Evolutionary conservation across 2,797 vertebrate genomes (phyloP).

Genomic region (Alcedo atthis): DNA sequence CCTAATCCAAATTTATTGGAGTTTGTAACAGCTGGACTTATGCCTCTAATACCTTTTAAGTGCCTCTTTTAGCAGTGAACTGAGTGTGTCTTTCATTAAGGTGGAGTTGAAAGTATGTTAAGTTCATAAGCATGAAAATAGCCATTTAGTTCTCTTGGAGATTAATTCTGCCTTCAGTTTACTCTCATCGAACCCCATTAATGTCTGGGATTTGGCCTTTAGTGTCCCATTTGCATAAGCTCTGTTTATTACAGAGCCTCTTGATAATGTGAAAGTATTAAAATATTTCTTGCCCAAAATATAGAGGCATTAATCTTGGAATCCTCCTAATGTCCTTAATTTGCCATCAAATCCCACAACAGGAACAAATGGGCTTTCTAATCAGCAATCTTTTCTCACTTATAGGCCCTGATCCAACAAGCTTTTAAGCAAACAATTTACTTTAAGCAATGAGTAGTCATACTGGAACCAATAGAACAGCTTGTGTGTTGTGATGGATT

Average conservation of each 20-base stretch:
- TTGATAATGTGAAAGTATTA: conserved; percentile 33
- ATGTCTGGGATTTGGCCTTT: conserved; percentile 46
- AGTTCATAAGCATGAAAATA: conserved; percentile 72
- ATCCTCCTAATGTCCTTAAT: conserved; percentile 56
- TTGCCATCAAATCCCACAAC: conserved; percentile 62
- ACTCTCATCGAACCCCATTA: conserved; percentile 35
- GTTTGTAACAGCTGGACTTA: conserved; percentile 75
- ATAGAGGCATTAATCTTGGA: conserved; percentile 49
- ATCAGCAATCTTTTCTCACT: conserved; percentile 63
- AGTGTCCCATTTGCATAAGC: conserved; percentile 60
- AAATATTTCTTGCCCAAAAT: conserved; percentile 62
- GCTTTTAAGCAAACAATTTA: conserved; percentile 71
- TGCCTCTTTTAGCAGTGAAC: conserved; percentile 71
- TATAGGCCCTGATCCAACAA: conserved; percentile 56
- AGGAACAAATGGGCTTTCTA: conserved; percentile 59
- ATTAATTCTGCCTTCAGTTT: conserved; percentile 64
- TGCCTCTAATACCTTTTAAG: conserved; percentile 74
- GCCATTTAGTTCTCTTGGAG: conserved; percentile 63
- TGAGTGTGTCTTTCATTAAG: conserved; percentile 67
- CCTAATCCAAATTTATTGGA: conserved; percentile 75
- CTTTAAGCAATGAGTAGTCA: conserved; percentile 48
- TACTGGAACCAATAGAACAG: conserved; percentile 62
- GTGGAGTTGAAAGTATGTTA: conserved; percentile 62
- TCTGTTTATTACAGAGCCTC: conserved; percentile 48
- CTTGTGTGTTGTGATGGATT: conserved; percentile 64